Base-by-base conservation (phyloP, 1,140 invertebrate genomes). In the Procambarus virginalis region DNA sequence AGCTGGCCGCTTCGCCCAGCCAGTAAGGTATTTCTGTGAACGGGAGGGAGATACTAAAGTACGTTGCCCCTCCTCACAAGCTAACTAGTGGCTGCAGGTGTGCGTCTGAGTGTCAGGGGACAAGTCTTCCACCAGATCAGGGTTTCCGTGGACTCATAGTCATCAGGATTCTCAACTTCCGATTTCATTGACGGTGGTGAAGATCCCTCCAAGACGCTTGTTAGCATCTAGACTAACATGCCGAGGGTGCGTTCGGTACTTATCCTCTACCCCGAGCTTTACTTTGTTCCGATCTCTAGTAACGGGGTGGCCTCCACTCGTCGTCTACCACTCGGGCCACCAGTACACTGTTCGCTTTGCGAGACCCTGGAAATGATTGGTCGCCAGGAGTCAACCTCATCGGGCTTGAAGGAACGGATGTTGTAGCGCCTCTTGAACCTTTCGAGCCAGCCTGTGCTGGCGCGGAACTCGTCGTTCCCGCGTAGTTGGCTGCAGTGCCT, bases 1-100 rank as follows among this genome's bases (percentile, higher is more conserved):
- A 49, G n/a, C 49, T 84, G 17, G 81, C 88, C 8, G 88, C 81
- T 46, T 89, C 88, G n/a, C 49, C 76, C 20, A 75, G n/a, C n/a
- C 88, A 2, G 88, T n/a, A 89, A 9, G 88, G 88, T 48, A 89
- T 83, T 48, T 89, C 88, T 34, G n/a, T 89, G 49, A 10, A 89
- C 88, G 10, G 88, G 81, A 9, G 88, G 88, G 6, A 89, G 46
- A 34, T 84, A n/a, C 73, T 22, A 89, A 70, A 17, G 49, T 48
- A 89, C 34, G n/a, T 12, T 84, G 73, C 6, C 88, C 88, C 22
- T 89, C 88, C 64, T 89, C 81, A n/a, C 4, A 89, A 51, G 14
- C 88, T 82, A 34, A 89, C 82, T 17, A 84, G 55, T 45, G 88
- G 88, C 58, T 89, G 88, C 3, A 84, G n/a, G 58, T n/a, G 81